Conservation (phyloP, 2,113 vertebrate genomes). For the Triplophysa dalaica region DNA sequence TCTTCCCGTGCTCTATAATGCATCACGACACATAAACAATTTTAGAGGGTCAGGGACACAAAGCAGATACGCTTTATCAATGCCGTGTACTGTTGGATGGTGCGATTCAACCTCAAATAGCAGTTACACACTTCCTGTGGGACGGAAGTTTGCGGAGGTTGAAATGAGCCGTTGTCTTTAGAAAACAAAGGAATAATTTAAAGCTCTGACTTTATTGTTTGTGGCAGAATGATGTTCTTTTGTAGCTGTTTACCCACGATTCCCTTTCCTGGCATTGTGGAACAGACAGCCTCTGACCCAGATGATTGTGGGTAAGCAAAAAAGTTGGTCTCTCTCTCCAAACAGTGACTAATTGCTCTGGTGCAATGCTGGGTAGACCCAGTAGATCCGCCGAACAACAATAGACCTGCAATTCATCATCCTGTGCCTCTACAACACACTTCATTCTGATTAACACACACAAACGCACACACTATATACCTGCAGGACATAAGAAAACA, state of each 20-base stretch:
- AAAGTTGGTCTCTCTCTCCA: conserved; percentile 24
- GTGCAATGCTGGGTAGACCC: conserved; percentile 30
- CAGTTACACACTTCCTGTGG: not conserved
- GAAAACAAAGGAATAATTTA: not conserved
- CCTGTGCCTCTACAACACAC: conserved; percentile 28
- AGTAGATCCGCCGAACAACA: conserved; percentile 34
- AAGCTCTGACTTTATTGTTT: not conserved
- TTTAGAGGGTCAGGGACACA: conserved; percentile 33
- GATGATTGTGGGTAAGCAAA: conserved; percentile 14
- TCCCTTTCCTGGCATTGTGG: conserved; percentile 16
- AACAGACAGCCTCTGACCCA: not conserved
- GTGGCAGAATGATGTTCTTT: not conserved
- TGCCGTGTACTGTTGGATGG: not conserved
- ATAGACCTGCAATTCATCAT: conserved; percentile 47
- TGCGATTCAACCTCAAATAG: not conserved
- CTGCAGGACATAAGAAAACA: conserved; percentile 4
- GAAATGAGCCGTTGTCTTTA: not conserved
- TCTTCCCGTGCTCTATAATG: conserved; percentile 30
- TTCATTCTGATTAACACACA: conserved; percentile 26
- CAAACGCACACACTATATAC: not conserved
- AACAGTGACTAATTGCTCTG: conserved; percentile 47
- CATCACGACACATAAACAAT: conserved; percentile 36
- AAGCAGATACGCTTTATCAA: conserved; percentile 14
- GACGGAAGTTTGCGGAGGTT: not conserved
- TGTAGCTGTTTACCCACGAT: conserved; percentile 15